A percentile compares a stretch with the other conserved stretches of the same genome.
Evolutionary conservation across 2,113 vertebrate genomes (phyloP).

Genomic region (Pao palembangensis): DNA sequence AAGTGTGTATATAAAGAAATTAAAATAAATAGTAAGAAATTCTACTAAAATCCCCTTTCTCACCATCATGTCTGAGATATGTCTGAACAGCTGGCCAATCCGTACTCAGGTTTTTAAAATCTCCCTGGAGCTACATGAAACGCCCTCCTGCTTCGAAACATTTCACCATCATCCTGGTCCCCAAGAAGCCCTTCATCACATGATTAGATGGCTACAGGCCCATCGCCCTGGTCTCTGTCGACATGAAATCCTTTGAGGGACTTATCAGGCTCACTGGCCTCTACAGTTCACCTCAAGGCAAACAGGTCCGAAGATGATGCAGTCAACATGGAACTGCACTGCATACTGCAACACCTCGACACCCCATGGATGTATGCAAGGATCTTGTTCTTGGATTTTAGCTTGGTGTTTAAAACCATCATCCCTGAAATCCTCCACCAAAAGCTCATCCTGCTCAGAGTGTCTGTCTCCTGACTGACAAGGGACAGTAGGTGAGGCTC

Average conservation of each 20-base stretch:
- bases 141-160: background rate
- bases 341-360: background rate
- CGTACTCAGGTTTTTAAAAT: background rate
- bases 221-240: too few relatives aligned
- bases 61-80: slow-evolving; percentile 1
- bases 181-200: background rate
- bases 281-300: background rate
- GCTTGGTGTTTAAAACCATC: too few relatives aligned
- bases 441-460: too few relatives aligned
- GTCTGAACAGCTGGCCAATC: background rate
- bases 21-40: too few relatives aligned
- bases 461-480: too few relatives aligned
- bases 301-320: background rate
- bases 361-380: background rate
- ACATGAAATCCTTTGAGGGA: background rate
- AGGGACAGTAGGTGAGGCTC: too few relatives aligned
- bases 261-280: background rate
- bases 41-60: background rate
- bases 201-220: too few relatives aligned
- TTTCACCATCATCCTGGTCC: background rate
- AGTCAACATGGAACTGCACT: background rate
- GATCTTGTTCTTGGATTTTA: background rate
- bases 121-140: background rate
- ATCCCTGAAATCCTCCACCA: too few relatives aligned
- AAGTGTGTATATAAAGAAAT: too few relatives aligned